Evolutionary conservation across 2,797 vertebrate genomes (phyloP), one percentile per base, ranked within the genome.

Genomic region (Chloroceryle amazona): DNA sequence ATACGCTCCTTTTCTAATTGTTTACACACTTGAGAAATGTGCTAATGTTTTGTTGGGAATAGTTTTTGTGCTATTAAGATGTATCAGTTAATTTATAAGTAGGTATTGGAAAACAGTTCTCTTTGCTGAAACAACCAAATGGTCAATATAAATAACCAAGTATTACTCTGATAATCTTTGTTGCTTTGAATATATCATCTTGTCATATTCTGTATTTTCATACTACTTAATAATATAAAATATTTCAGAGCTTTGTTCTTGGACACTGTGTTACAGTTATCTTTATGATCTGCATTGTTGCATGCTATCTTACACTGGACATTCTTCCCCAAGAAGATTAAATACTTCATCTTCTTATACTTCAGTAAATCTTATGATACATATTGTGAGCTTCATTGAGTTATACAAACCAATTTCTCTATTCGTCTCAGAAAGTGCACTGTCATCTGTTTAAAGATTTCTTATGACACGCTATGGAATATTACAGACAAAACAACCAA

Each of bases 141-240:
- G 78, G 71, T 93, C 81, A 76, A 80, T 95, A 92, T 73, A 87
- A 94, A 81, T 49, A 88, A 63, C 72, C 81, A 86, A 81, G 52
- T 42, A 66, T 83, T 76, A 72, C 46, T 85, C 44, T 89, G 71
- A 91, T 68, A 81, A 81, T 25, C 26, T 79, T 92, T 82, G 55
- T 87, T 95, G 81, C 63, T 91, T 55, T 95, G 54, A 73, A 82
- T 29, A 70, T 39, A 81, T 68, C 16, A 52, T 35, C 51, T 70
- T 82, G 78, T 93, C 51, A 63, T 89, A 89, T 67, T 76, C 86
- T 96, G 95, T 95, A 95, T 92, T 96, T 97, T 96, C 90, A 22
- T 92, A 89, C 35, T 80, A 87, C 16, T 61, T 74, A 57, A 57
- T 52, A 67, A 86, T 89, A 92, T 86, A 55, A 83, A 81, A 76